Evolutionary conservation across 2,888 invertebrate species (phyloP).

Genomic region (Perdita meconis): DNA sequence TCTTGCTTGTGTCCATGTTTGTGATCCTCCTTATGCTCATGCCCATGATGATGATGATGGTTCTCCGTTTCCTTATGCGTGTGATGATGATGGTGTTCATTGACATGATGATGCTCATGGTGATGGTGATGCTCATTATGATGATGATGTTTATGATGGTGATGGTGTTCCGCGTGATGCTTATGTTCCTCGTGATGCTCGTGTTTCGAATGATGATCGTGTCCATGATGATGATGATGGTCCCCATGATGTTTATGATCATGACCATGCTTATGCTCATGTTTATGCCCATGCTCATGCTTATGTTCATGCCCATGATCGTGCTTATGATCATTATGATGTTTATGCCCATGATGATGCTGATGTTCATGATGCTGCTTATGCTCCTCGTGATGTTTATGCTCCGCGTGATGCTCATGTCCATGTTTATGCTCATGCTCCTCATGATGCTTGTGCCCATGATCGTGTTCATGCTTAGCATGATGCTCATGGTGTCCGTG

Average conservation of each 20-base stretch:
- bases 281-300: slow-evolving; percentile 70
- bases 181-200: slow-evolving; percentile 76
- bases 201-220: slow-evolving; percentile 76
- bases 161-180: slow-evolving; percentile 77
- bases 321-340: slow-evolving; percentile 73
- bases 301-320: slow-evolving; percentile 74
- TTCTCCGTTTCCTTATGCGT: slow-evolving; percentile 77
- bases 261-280: slow-evolving; percentile 72
- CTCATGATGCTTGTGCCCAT: slow-evolving; percentile 70
- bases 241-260: slow-evolving; percentile 74
- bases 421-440: slow-evolving; percentile 76
- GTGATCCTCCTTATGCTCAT: slow-evolving; percentile 78
- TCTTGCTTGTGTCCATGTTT: slow-evolving; percentile 77
- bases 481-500: slow-evolving; percentile 73
- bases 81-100: slow-evolving; percentile 79
- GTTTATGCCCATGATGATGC: slow-evolving; percentile 73
- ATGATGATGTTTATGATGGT: slow-evolving; percentile 77
- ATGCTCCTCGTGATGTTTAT: slow-evolving; percentile 72
- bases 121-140: slow-evolving; percentile 80
- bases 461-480: slow-evolving; percentile 70
- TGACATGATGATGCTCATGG: slow-evolving; percentile 78
- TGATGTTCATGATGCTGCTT: slow-evolving; percentile 71
- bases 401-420: slow-evolving; percentile 74
- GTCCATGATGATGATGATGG: slow-evolving; percentile 75
- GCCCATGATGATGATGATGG: slow-evolving; percentile 79